phyloP scores from a whole-genome alignment of 2,888 invertebrate species.

The Microctonus brassicae region DNA sequence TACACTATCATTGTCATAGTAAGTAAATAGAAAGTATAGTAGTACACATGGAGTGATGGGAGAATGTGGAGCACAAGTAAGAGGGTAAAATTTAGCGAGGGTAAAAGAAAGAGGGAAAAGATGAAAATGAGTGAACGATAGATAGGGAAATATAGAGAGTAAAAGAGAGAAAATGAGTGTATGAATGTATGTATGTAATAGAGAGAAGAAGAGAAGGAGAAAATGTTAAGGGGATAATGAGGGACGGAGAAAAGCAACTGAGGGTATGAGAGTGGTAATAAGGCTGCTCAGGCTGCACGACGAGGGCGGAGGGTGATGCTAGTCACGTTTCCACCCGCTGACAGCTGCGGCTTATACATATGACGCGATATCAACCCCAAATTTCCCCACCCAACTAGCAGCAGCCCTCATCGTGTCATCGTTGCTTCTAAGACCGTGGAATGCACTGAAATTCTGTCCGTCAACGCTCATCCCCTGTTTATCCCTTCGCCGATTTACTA shows the following conservation, averaged over 20 bases:
- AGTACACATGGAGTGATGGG: too few relatives aligned
- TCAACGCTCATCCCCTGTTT: constrained; percentile 47
- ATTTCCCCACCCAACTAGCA: constrained; percentile 54
- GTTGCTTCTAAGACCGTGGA: constrained; percentile 62
- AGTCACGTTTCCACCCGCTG: constrained; percentile 69
- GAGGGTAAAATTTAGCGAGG: too few relatives aligned
- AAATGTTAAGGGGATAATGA: constrained; percentile 68
- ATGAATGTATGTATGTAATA: neutral
- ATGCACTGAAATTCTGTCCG: constrained; percentile 64
- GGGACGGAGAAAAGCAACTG: constrained; percentile 57
- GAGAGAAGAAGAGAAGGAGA: constrained; percentile 44
- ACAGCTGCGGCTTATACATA: constrained; percentile 70
- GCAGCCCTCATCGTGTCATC: constrained; percentile 54
- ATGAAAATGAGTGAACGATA: neutral
- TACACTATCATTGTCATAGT: neutral
- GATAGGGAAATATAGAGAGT: too few relatives aligned
- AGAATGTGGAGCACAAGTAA: too few relatives aligned
- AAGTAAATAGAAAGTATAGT: neutral
- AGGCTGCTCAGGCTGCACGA: constrained; percentile 60
- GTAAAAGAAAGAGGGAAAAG: neutral
- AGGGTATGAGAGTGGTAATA: constrained; percentile 64
- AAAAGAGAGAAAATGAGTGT: too few relatives aligned
- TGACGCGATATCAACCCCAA: constrained; percentile 69
- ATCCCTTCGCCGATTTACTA: constrained; percentile 43
- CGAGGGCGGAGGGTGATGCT: constrained; percentile 57